A percentile compares a stretch with the other conserved stretches of the same genome.
Conservation (phyloP, 1,140 invertebrate species). For the Bombus sibiricus region DNA sequence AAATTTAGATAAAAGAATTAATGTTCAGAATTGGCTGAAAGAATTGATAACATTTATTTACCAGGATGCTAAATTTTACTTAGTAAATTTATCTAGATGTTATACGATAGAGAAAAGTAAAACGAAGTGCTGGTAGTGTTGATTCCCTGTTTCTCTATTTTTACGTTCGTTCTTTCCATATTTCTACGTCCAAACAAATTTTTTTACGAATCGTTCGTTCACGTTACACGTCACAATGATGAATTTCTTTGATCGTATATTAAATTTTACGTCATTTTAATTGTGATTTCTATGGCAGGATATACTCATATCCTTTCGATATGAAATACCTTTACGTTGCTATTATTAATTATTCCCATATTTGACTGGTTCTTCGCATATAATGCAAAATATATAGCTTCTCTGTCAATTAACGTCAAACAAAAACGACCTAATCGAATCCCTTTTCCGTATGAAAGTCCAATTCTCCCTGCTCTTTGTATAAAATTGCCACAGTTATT, state of each 20-base stretch:
- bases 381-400: not conserved
- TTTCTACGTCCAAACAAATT: not conserved
- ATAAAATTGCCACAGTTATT: conserved; percentile 6
- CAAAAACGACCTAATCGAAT: conserved; percentile 45
- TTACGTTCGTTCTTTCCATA: not conserved
- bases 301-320: not conserved
- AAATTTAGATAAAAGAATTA: not conserved
- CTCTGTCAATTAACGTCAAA: conserved; percentile 47
- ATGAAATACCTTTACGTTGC: not conserved
- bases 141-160: not conserved
- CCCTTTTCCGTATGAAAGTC: not conserved
- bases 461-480: not conserved
- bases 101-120: not conserved
- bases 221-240: not conserved
- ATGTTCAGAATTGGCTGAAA: not conserved
- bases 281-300: not conserved
- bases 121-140: not conserved
- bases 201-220: not conserved
- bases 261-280: not conserved
- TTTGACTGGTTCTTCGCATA: not conserved
- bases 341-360: not conserved
- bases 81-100: not conserved
- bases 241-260: not conserved
- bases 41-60: not conserved
- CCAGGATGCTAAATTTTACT: too few species aligned